These are phyloP conservation scores for Lithosia quadra DNA, from an alignment of 2,888 invertebrate genomes.

Conservation along the genomic window DNA sequence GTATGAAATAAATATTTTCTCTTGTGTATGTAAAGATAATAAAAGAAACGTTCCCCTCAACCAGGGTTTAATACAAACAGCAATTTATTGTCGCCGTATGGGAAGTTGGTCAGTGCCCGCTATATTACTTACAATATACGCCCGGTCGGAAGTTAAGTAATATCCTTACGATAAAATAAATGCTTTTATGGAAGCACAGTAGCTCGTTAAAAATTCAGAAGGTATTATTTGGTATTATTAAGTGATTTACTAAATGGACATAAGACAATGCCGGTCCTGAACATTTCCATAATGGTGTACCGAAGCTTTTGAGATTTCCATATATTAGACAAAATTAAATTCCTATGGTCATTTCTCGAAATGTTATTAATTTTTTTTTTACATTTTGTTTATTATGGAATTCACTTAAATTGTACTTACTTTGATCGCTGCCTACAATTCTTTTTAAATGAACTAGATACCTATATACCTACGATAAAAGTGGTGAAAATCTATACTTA, in stretches of 20 bases:
- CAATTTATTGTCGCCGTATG: background rate
- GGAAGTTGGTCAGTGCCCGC: background rate
- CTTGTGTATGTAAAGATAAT: background rate
- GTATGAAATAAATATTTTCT: background rate
- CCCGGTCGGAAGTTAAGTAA: slow-evolving; percentile 31
- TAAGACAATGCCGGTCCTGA: slow-evolving; percentile 29
- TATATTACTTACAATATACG: slow-evolving; percentile 24
- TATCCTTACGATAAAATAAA: slow-evolving; percentile 30
- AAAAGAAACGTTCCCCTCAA: background rate
- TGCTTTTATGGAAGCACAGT: slow-evolving; percentile 25
- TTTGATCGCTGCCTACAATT: too few species aligned
- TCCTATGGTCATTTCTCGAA: background rate
- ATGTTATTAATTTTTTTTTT: slow-evolving; percentile 10
- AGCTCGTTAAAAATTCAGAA: slow-evolving; percentile 41
- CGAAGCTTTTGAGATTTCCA: slow-evolving; percentile 24
- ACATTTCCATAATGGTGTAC: slow-evolving; percentile 40
- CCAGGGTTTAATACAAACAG: background rate
- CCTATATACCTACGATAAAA: too few species aligned
- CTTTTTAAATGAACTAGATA: too few species aligned
- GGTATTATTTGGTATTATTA: slow-evolving; percentile 38
- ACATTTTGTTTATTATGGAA: too few species aligned
- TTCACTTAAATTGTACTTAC: background rate
- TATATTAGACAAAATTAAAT: slow-evolving; percentile 35
- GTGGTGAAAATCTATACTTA: too few species aligned
- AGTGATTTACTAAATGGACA: slow-evolving; percentile 36